Evolutionary conservation across 2,888 invertebrate genomes (phyloP).

Genomic region (Agrotis ipsilon): DNA sequence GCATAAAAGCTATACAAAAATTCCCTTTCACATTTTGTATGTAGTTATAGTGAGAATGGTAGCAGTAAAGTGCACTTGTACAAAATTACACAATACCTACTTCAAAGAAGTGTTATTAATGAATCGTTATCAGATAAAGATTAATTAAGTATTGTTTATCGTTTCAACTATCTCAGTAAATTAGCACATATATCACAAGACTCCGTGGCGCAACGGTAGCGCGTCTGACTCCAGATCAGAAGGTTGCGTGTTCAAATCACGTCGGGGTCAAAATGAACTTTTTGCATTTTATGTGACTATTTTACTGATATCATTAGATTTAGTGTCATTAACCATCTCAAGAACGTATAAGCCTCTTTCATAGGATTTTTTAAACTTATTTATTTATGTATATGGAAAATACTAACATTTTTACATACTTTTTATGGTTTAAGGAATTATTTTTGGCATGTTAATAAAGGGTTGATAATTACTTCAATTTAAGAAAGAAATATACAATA

Average conservation of each 20-base stretch:
- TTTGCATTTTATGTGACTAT: slow-evolving; percentile 22
- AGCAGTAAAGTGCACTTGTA: no score
- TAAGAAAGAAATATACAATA: not conserved
- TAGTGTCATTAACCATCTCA: no score
- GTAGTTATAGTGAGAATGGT: no score
- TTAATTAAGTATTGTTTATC: not conserved
- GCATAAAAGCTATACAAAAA: no score
- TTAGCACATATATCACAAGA: slow-evolving; percentile 64
- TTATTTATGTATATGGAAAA: no score
- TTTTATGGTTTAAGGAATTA: no score
- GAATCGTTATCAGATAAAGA: slow-evolving; percentile 31
- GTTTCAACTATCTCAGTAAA: slow-evolving; percentile 36
- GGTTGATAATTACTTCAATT: not conserved
- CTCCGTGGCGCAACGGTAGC: slow-evolving; percentile 99
- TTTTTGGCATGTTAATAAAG: not conserved
- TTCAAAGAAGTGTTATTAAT: slow-evolving; percentile 1
- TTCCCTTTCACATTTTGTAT: no score
- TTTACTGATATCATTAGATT: no score
- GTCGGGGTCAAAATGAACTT: slow-evolving; percentile 94
- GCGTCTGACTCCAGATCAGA: slow-evolving; percentile 99
- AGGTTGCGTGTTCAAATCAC: slow-evolving; percentile 99
- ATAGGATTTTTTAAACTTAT: not conserved
- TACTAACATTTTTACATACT: no score
- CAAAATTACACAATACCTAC: not conserved
- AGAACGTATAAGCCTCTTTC: no score